Conservation (phyloP, 2,113 vertebrate species). For the Craseonycteris thonglongyai region DNA sequence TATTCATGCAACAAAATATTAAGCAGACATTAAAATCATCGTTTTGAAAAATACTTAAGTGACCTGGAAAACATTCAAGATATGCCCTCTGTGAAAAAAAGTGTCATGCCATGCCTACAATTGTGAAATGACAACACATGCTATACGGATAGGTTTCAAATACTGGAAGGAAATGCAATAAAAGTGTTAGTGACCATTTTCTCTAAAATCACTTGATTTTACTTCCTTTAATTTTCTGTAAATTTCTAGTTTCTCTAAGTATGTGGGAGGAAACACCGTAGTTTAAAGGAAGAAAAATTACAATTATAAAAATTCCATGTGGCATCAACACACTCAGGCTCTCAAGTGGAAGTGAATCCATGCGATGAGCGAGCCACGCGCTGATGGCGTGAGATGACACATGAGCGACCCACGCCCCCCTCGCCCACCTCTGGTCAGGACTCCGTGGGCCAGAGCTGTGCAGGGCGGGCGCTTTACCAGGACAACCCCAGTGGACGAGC, state of each 20-base stretch:
- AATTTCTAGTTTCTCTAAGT: not conserved
- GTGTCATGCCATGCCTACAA: not conserved
- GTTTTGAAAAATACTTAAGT: conserved; percentile 2
- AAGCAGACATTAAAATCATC: not conserved
- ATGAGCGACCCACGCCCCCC: too few species aligned
- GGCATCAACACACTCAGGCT: not conserved
- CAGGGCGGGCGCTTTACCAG: not conserved
- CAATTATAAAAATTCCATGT: not conserved
- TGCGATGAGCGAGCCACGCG: too few species aligned
- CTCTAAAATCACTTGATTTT: conserved; percentile 8
- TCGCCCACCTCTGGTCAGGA: not conserved
- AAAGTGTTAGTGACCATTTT: conserved; percentile 2
- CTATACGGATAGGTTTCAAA: not conserved
- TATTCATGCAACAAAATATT: conserved; percentile 8
- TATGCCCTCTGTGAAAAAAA: not conserved
- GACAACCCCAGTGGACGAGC: not conserved
- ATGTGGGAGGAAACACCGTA: not conserved
- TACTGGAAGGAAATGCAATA: not conserved
- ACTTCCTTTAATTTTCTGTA: not conserved
- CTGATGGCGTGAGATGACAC: too few species aligned
- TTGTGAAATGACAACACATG: not conserved
- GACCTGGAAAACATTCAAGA: not conserved
- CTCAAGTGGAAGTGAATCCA: not conserved
- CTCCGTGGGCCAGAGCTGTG: not conserved
- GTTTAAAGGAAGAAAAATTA: conserved; percentile 9